Base-by-base conservation (phyloP, 2,113 vertebrate species). In the Colius striatus region DNA sequence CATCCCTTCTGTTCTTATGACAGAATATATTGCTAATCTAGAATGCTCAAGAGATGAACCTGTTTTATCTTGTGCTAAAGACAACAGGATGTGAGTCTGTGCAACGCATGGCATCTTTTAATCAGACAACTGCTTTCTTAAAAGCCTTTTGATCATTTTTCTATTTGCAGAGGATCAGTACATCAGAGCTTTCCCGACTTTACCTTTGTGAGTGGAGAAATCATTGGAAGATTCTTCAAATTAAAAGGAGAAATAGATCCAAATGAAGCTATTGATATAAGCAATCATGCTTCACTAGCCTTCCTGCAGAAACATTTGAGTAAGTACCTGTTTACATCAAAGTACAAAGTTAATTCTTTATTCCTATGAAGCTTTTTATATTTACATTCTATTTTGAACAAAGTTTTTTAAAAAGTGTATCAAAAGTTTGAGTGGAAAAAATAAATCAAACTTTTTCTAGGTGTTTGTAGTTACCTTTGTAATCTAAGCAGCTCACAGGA, bases 171-270 rank as follows among this genome's bases (percentile, higher is more conserved):
- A 94, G 99, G 99, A 4, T 97, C 99, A 4, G 99, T 99, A 30
- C 99, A 99, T 95, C 99, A 99, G 97, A 99, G 99, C 90, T 99
- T 99, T 97, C 98, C 98, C 32, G 99, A 99, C 96, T 99, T 99
- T 90, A 99, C 99, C 68, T 99, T 99, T 96, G 96, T 98, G 61
- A 98, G 98, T 0, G 97, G 98, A n/a, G 98, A 97, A 89, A 96
- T 98, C 70, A 90, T 99, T 47, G 99, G 99, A 62, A 98, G 96
- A 90, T 80, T 99, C 68, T 97, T 99, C 94, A 97, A 98, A 60
- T 95, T 99, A 61, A 99, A 98, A 97, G 99, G 99, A 94, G 97
- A 99, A 68, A 98, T 99, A 34, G 98, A 99, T 97, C 99, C 99
- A 14, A 92, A 98, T 25, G 45, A 98, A 65, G 99, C 98, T 50